Conservation (phyloP, 1,140 invertebrate genomes). For the Philopotamus ludificatus region DNA sequence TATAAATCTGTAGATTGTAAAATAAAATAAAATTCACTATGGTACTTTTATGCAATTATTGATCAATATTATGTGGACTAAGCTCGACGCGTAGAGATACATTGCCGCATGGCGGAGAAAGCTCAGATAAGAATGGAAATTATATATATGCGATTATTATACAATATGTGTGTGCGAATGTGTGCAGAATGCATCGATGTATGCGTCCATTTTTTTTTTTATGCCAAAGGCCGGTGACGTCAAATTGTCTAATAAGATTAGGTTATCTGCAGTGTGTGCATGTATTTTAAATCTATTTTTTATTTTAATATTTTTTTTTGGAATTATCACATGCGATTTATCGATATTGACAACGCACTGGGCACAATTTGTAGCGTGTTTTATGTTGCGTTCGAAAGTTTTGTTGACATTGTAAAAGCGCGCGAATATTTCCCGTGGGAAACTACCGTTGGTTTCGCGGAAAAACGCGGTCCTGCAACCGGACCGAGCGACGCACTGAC, state of each 20-base stretch:
- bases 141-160: neutral
- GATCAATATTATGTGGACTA: neutral
- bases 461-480: neutral
- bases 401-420: no score
- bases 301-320: neutral
- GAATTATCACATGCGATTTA: neutral
- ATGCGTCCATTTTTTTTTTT: neutral
- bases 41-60: no score
- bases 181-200: neutral
- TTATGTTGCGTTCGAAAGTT: no score
- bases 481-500: neutral
- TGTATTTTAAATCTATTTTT: neutral
- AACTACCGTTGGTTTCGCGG: neutral
- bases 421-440: neutral
- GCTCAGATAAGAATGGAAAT: conserved; percentile 5
- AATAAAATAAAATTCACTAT: no score
- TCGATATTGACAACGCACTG: neutral
- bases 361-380: no score
- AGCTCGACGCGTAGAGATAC: neutral
- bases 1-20: no score
- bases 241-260: neutral
- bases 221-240: conserved; percentile 2
- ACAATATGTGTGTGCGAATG: neutral
- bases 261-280: neutral
- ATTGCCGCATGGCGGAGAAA: neutral